These are phyloP conservation scores for Crotalus viridis DNA, from an alignment of 2,113 vertebrate species.

Conservation along the genomic window DNA sequence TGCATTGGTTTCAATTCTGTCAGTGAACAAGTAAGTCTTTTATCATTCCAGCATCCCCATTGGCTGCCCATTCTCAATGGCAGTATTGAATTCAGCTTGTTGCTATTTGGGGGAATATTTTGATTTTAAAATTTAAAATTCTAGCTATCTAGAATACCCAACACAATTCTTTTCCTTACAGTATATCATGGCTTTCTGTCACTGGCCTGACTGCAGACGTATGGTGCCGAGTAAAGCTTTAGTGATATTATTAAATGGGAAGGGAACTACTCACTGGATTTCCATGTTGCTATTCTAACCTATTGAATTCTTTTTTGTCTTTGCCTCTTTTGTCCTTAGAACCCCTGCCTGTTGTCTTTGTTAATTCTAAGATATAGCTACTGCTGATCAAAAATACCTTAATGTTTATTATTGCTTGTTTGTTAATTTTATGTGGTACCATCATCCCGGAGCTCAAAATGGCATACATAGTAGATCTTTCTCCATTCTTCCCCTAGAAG, in stretches of 20 bases:
- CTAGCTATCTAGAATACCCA: background rate
- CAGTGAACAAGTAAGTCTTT: background rate
- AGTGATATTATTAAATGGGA: background rate
- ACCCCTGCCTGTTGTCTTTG: background rate
- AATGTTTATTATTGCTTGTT: background rate
- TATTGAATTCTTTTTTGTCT: background rate
- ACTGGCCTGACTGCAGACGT: background rate
- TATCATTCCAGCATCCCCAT: background rate
- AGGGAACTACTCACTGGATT: background rate
- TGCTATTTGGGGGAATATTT: background rate
- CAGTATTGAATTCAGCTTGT: background rate
- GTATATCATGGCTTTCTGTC: background rate
- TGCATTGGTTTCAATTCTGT: background rate
- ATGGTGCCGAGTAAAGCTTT: background rate
- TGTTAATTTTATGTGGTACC: background rate
- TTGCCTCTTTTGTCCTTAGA: background rate
- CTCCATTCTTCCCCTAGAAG: background rate
- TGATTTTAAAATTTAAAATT: background rate
- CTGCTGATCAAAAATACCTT: background rate
- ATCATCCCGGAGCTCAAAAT: background rate
- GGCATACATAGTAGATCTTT: background rate
- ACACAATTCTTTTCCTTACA: background rate
- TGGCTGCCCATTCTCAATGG: background rate
- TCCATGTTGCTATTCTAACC: background rate
- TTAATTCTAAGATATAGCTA: background rate